Conservation (phyloP, 1,140 invertebrate genomes). For the Heterodera schachtii region DNA sequence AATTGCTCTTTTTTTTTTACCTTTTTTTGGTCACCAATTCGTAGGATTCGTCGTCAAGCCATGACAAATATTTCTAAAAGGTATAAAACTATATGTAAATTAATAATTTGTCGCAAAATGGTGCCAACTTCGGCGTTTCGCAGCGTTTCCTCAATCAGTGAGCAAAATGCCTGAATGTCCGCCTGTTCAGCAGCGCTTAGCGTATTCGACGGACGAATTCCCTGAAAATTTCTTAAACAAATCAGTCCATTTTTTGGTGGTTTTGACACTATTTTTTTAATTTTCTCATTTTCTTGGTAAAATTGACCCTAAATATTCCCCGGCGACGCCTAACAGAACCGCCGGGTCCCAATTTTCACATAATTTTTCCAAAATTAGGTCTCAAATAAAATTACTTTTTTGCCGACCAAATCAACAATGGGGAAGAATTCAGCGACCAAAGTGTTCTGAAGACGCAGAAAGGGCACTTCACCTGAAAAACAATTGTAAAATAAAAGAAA, state of each 20-base stretch:
- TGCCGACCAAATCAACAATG: conserved; percentile 83
- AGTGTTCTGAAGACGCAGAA: conserved; percentile 84
- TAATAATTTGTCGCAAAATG: conserved; percentile 13
- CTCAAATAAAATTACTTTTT: conserved; percentile 71
- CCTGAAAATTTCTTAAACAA: conserved; percentile 64
- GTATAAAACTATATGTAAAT: not conserved
- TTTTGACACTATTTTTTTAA: no score
- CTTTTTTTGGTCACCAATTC: conserved; percentile 75
- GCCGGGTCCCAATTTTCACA: no score
- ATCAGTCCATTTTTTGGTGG: conserved; percentile 8
- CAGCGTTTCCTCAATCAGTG: conserved; percentile 67
- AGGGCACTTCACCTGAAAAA: conserved; percentile 78
- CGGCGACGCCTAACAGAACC: no score
- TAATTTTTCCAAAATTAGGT: no score
- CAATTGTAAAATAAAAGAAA: no score
- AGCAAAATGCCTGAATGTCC: conserved; percentile 91
- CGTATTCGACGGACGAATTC: conserved; percentile 75
- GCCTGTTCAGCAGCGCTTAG: conserved; percentile 78
- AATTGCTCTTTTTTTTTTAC: not conserved
- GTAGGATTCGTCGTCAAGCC: conserved; percentile 79
- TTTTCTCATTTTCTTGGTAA: no score
- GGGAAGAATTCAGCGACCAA: conserved; percentile 85
- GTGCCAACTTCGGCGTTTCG: conserved; percentile 57
- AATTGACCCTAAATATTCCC: no score
- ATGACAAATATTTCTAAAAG: conserved; percentile 79